A percentile compares a stretch with the other conserved stretches of the same genome.
phyloP scores from a whole-genome alignment of 2,797 vertebrate genomes.

The Rousettus madagascariensis region DNA sequence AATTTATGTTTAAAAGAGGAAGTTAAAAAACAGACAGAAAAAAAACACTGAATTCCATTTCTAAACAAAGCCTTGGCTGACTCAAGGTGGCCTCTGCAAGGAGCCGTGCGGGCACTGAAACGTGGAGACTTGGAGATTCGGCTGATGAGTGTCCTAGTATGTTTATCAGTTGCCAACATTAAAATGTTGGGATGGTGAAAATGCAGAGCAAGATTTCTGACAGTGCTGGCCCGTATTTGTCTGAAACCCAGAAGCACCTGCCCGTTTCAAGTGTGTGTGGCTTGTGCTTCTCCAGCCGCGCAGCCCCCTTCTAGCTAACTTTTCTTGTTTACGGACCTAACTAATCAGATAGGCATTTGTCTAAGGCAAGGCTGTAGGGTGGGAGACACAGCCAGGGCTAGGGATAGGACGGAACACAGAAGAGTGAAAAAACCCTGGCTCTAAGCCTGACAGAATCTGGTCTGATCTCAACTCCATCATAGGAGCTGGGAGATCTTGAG shows the following conservation, averaged over 20 bases:
- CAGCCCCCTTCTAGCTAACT: neutral
- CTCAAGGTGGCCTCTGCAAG: neutral
- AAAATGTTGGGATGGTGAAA: neutral
- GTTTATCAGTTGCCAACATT: neutral
- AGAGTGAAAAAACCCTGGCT: neutral
- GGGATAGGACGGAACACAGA: neutral
- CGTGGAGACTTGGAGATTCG: fast-evolving
- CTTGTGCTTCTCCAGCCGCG: neutral
- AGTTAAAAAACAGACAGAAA: neutral
- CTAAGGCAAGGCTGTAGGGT: neutral
- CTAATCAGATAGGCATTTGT: neutral
- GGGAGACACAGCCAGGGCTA: neutral
- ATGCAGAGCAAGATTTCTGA: neutral
- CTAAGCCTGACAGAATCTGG: neutral
- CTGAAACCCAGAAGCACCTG: neutral
- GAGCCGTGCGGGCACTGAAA: neutral
- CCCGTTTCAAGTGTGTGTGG: neutral
- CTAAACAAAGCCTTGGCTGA: neutral
- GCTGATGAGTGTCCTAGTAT: neutral
- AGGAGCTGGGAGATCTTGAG: neutral
- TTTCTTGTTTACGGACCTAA: neutral
- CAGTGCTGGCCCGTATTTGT: neutral
- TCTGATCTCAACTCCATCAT: neutral
- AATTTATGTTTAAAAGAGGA: neutral
- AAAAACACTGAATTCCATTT: neutral